phyloP scores from a whole-genome alignment of 2,888 invertebrate species.

The Dinocampus coccinellae region DNA sequence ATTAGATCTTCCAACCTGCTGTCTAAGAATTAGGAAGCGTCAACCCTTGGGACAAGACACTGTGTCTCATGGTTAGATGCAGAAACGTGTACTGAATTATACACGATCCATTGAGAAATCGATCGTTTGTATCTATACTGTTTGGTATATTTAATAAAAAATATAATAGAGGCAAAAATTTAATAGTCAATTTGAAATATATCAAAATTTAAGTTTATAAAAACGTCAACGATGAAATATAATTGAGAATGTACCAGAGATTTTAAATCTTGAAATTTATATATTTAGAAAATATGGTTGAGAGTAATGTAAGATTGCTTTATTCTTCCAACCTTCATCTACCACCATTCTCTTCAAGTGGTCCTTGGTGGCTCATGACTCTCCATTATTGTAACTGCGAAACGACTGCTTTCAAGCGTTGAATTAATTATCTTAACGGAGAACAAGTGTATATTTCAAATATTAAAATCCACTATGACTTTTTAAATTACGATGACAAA shows the following conservation, averaged over 20 bases:
- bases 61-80: conserved; percentile 21
- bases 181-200: no score
- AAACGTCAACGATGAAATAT: not conserved
- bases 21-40: conserved; percentile 57
- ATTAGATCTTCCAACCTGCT: conserved; percentile 56
- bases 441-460: conserved; percentile 33
- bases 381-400: conserved; percentile 41
- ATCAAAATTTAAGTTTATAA: not conserved
- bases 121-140: not conserved
- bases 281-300: not conserved
- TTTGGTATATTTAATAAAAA: no score
- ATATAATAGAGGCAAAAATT: not conserved
- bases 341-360: conserved; percentile 37
- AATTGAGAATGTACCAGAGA: not conserved
- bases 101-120: conserved; percentile 11
- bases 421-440: conserved; percentile 40
- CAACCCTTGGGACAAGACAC: conserved; percentile 41
- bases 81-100: conserved; percentile 34
- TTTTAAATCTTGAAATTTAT: not conserved
- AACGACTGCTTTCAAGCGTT: conserved; percentile 29
- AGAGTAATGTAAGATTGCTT: conserved; percentile 20
- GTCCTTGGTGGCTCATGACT: conserved; percentile 42
- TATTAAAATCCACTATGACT: conserved; percentile 26
- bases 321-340: conserved; percentile 11
- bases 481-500: conserved; percentile 1